phyloP scores from a whole-genome alignment of 2,888 invertebrate genomes.

The Saturnia pavonia region DNA sequence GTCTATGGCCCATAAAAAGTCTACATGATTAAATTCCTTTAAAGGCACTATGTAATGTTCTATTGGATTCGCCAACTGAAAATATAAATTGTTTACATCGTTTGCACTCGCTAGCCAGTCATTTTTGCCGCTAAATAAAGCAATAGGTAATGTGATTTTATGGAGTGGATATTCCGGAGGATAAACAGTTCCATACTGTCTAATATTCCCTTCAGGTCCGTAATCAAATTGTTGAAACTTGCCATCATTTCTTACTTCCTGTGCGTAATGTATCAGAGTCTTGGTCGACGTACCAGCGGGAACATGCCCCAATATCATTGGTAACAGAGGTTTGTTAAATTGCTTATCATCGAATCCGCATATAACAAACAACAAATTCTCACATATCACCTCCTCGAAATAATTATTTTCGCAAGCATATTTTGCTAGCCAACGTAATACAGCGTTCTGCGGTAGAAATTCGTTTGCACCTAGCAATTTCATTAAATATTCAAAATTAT shows the following conservation, averaged over 20 bases:
- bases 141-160: conserved; percentile 84
- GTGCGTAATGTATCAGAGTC: conserved; percentile 86
- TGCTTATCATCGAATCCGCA: conserved; percentile 87
- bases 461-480: conserved; percentile 86
- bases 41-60: conserved; percentile 83
- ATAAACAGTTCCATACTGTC: conserved; percentile 77
- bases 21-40: conserved; percentile 87
- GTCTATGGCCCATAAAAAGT: conserved; percentile 86
- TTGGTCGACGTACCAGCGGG: conserved; percentile 90
- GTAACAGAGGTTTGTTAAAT: conserved; percentile 85
- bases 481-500: conserved; percentile 82
- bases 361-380: conserved; percentile 86
- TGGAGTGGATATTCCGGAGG: conserved; percentile 85
- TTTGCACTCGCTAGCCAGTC: conserved; percentile 87
- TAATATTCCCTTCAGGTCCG: conserved; percentile 81
- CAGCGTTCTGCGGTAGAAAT: conserved; percentile 85
- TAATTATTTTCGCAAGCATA: conserved; percentile 83
- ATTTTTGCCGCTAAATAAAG: conserved; percentile 85
- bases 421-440: conserved; percentile 83
- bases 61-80: conserved; percentile 77
- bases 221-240: conserved; percentile 87
- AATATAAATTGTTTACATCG: conserved; percentile 82
- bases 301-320: conserved; percentile 85
- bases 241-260: conserved; percentile 78
- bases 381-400: conserved; percentile 84